Conservation (phyloP, 2,888 invertebrate genomes). For the Ochropacha duplaris region DNA sequence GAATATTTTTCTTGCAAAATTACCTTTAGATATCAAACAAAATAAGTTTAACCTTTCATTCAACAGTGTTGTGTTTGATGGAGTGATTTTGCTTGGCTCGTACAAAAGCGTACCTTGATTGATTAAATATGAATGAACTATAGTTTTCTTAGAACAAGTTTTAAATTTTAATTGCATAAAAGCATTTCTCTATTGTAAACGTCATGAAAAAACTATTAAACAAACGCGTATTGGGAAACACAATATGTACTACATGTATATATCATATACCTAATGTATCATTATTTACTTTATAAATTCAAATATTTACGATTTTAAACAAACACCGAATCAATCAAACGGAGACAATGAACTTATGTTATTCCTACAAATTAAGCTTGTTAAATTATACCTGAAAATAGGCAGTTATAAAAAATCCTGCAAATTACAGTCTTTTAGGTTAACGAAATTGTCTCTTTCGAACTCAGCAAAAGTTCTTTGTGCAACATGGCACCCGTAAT, state of each 20-base stretch:
- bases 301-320: neutral
- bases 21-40: too few species aligned
- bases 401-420: constrained; percentile 26
- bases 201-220: too few species aligned
- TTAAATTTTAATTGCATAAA: too few species aligned
- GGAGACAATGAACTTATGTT: constrained; percentile 7
- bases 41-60: neutral
- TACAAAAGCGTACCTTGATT: neutral
- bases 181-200: too few species aligned
- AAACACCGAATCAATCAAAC: neutral
- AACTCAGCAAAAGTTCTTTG: constrained; percentile 29
- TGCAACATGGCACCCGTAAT: constrained; percentile 25
- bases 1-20: neutral
- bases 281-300: too few species aligned
- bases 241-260: too few species aligned
- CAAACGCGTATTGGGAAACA: too few species aligned
- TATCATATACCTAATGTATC: too few species aligned
- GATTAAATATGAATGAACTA: neutral
- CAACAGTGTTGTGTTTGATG: neutral
- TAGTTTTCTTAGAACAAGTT: neutral
- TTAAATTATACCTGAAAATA: neutral
- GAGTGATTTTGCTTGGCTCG: neutral
- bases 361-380: constrained; percentile 1
- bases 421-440: constrained; percentile 32
- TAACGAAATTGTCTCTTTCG: constrained; percentile 27